These are phyloP conservation scores for Heterodera carotae DNA, from an alignment of 1,140 invertebrate species.

Conservation along the genomic window DNA sequence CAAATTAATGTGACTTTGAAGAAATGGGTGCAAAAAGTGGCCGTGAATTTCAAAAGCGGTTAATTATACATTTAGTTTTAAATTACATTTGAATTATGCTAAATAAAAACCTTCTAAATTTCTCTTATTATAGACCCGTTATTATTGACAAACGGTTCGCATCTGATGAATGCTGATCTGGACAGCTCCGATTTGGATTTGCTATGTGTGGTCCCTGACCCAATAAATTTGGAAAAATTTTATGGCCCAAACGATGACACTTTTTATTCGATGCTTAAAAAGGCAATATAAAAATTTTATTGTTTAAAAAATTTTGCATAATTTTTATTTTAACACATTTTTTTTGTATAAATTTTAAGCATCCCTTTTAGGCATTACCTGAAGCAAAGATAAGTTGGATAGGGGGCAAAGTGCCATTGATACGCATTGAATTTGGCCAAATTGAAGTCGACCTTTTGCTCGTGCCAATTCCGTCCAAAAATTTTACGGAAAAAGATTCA, in stretches of 20 bases:
- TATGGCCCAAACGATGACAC: neutral
- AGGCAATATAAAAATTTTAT: no score
- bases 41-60: neutral
- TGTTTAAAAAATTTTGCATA: no score
- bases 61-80: conserved; percentile 6
- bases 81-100: neutral
- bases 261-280: neutral
- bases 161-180: neutral
- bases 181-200: conserved; percentile 19
- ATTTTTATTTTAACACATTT: neutral
- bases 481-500: neutral
- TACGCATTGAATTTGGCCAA: neutral
- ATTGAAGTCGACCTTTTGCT: conserved; percentile 22
- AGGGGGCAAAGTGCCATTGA: conserved; percentile 6
- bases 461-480: neutral
- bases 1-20: neutral
- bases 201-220: neutral
- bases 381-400: neutral
- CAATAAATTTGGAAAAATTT: conserved; percentile 6
- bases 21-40: neutral
- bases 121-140: neutral
- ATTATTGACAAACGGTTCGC: neutral
- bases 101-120: neutral
- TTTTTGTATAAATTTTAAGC: no score
- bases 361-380: neutral